A percentile compares a stretch with the other conserved stretches of the same genome.
These are phyloP conservation scores for Cottus gobio DNA, from an alignment of 2,113 vertebrate species.

Conservation along the genomic window DNA sequence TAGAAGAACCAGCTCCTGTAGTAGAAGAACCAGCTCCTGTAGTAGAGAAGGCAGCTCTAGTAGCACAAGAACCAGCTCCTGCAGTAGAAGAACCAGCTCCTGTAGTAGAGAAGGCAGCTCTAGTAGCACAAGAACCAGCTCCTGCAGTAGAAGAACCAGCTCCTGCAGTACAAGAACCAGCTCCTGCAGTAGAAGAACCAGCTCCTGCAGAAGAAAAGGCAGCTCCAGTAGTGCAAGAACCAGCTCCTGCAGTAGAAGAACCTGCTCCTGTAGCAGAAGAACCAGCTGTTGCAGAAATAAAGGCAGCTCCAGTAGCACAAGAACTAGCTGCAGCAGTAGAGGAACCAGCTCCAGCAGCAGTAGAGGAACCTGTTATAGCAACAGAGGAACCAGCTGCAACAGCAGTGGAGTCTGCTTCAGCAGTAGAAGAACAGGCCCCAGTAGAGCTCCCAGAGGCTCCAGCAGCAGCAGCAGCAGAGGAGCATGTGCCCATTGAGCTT, in stretches of 20 bases:
- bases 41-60: background rate
- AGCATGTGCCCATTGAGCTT: constrained; percentile 27
- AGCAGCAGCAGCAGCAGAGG: constrained; percentile 11
- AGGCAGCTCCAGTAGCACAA: background rate
- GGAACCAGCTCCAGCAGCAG: background rate
- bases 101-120: constrained; percentile 1
- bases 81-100: constrained; percentile 15
- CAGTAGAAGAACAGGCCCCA: background rate
- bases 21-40: constrained; percentile 6
- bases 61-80: background rate
- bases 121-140: background rate
- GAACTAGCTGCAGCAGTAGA: background rate
- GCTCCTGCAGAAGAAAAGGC: background rate
- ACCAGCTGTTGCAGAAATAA: background rate
- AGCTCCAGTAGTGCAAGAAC: background rate
- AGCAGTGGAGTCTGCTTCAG: background rate
- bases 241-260: background rate
- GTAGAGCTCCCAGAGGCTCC: constrained; percentile 9
- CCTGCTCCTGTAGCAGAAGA: background rate
- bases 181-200: background rate
- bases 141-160: background rate
- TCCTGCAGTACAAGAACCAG: background rate
- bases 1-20: background rate
- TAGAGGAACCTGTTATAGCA: background rate
- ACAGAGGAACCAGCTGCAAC: background rate